phyloP scores from a whole-genome alignment of 1,140 invertebrate genomes.

The Nasonia giraulti region DNA sequence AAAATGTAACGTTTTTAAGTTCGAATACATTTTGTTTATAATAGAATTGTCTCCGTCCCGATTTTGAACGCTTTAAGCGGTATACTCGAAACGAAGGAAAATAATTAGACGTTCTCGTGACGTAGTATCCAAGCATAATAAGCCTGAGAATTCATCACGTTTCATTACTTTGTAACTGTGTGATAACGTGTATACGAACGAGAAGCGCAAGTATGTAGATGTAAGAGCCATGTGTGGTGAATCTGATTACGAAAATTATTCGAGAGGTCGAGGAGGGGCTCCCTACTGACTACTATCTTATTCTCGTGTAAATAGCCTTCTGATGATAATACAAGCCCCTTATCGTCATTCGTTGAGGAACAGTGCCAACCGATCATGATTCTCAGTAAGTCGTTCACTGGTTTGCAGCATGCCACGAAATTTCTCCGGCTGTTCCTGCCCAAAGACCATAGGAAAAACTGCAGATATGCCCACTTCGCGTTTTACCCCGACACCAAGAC shows the following conservation, averaged over 20 bases:
- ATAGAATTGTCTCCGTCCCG: too few species aligned
- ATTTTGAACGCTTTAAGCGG: too few species aligned
- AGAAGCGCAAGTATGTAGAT: neutral
- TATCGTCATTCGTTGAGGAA: constrained; percentile 48
- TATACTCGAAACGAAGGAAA: too few species aligned
- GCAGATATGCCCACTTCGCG: constrained; percentile 63
- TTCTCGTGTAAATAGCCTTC: constrained; percentile 64
- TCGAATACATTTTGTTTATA: too few species aligned
- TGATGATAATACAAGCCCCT: constrained; percentile 54
- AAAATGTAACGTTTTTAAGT: too few species aligned
- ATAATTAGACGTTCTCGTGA: too few species aligned
- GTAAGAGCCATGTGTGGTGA: neutral
- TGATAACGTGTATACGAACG: neutral
- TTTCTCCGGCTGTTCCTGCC: constrained; percentile 46
- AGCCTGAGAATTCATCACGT: too few species aligned
- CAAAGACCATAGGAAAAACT: constrained; percentile 46
- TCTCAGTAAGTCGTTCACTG: constrained; percentile 61
- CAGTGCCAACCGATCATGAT: constrained; percentile 62
- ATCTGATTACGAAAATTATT: constrained; percentile 5
- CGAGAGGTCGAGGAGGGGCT: constrained; percentile 42
- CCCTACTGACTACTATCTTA: neutral
- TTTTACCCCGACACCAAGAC: constrained; percentile 63
- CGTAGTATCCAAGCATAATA: too few species aligned
- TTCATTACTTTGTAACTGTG: too few species aligned
- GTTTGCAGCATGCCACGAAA: constrained; percentile 34